phyloP scores from a whole-genome alignment of 1,140 invertebrate species.

The Microplitis mediator region DNA sequence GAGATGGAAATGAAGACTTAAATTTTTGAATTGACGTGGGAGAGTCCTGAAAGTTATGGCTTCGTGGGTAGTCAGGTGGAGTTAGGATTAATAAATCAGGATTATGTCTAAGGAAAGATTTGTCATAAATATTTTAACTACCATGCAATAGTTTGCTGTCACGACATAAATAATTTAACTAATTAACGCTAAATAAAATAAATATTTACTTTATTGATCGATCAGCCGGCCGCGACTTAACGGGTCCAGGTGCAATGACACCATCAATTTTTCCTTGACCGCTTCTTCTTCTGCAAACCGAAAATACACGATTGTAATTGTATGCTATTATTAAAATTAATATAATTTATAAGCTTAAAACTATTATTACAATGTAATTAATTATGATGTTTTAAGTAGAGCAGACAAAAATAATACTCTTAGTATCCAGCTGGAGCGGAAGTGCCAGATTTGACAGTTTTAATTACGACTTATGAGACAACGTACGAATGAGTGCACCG shows the following conservation, averaged over 20 bases:
- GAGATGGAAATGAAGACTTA: too few species aligned
- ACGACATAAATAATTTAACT: too few species aligned
- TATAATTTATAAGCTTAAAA: too few species aligned
- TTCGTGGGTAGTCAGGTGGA: too few species aligned
- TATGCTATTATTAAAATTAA: too few species aligned
- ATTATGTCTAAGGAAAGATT: too few species aligned
- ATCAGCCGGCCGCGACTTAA: conserved; percentile 31
- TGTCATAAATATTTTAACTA: not conserved
- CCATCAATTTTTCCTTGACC: conserved; percentile 22
- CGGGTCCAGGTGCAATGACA: conserved; percentile 23
- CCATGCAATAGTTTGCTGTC: not conserved
- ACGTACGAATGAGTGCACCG: not conserved
- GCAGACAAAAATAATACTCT: conserved; percentile 14
- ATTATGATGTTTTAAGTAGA: not conserved
- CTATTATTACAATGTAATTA: not conserved
- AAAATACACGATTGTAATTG: too few species aligned
- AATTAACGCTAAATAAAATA: not conserved
- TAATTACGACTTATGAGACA: conserved; percentile 6
- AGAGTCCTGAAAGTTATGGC: too few species aligned
- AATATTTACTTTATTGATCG: conserved; percentile 44
- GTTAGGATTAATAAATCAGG: too few species aligned
- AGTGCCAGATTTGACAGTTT: conserved; percentile 16
- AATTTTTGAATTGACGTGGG: too few species aligned
- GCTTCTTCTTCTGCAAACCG: conserved; percentile 10
- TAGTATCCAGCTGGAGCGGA: conserved; percentile 23